phyloP scores from a whole-genome alignment of 2,888 invertebrate species.

The Pardosa pseudoannulata region DNA sequence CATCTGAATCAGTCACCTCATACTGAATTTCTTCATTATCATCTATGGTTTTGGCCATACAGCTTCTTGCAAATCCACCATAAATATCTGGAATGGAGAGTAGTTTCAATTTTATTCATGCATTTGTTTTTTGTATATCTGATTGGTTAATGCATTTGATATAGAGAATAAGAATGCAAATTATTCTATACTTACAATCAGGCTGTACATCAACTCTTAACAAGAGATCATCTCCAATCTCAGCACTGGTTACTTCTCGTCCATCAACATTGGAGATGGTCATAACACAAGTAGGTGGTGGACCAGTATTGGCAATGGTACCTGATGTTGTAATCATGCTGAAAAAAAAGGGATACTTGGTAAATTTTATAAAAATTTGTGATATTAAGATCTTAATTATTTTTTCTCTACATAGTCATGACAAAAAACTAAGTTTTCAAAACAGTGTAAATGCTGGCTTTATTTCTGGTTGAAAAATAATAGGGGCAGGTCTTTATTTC shows the following conservation, averaged over 20 bases:
- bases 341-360: not conserved
- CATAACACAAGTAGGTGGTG: slow-evolving; percentile 94
- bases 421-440: too few relatives aligned
- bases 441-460: too few relatives aligned
- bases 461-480: too few relatives aligned
- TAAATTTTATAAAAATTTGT: too few relatives aligned
- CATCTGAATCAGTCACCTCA: slow-evolving; percentile 93
- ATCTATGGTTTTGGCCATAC: slow-evolving; percentile 91
- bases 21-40: slow-evolving; percentile 93
- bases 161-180: not conserved
- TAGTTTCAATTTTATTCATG: not conserved
- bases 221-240: slow-evolving; percentile 92
- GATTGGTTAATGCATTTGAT: not conserved
- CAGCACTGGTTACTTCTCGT: slow-evolving; percentile 91
- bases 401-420: too few relatives aligned
- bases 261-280: slow-evolving; percentile 91
- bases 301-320: slow-evolving; percentile 95
- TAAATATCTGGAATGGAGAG: slow-evolving; percentile 79
- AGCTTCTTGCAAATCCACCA: slow-evolving; percentile 94
- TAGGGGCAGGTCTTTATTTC: too few relatives aligned
- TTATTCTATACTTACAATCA: slow-evolving; percentile 78
- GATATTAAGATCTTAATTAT: too few relatives aligned
- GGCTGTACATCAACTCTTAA: slow-evolving; percentile 91
- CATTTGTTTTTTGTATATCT: not conserved
- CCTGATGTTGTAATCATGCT: slow-evolving; percentile 96